Evolutionary conservation across 2,888 invertebrate species (phyloP).

Genomic region (Cerastis leucographa): DNA sequence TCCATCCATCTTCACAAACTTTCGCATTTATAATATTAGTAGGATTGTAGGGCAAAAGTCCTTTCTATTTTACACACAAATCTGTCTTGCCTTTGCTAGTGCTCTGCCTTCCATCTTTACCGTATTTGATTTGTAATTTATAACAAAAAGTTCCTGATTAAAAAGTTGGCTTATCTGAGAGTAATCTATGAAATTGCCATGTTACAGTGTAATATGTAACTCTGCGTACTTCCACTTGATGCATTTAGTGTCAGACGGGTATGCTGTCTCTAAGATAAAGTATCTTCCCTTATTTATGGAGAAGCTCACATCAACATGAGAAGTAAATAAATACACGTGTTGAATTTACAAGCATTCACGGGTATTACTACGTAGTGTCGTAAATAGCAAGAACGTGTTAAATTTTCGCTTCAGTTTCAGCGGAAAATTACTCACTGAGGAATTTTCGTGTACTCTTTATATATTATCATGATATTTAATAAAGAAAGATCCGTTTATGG

Average conservation of each 20-base stretch:
- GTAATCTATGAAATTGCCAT: conserved; percentile 9
- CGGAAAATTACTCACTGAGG: conserved; percentile 45
- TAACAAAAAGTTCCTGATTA: not conserved
- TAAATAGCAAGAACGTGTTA: conserved; percentile 45
- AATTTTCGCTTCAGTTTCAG: conserved; percentile 42
- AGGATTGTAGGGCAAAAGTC: not conserved
- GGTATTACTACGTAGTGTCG: conserved; percentile 24
- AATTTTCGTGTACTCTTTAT: conserved; percentile 31
- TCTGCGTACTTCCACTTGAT: not conserved
- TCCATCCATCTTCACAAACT: no score
- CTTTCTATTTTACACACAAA: not conserved
- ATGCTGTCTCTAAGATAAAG: conserved; percentile 28
- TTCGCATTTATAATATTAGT: no score
- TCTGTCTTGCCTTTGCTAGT: not conserved
- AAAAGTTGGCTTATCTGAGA: not conserved
- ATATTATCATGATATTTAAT: conserved; percentile 18
- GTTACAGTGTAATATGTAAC: not conserved
- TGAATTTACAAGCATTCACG: conserved; percentile 35
- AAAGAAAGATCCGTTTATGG: not conserved
- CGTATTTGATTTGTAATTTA: not conserved
- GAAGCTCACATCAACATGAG: conserved; percentile 25
- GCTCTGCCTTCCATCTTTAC: not conserved
- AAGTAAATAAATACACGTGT: conserved; percentile 46
- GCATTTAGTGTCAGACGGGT: conserved; percentile 4
- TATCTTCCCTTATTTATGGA: conserved; percentile 28